Conservation (phyloP, 2,888 invertebrate genomes). For the Pollenia labialis region DNA sequence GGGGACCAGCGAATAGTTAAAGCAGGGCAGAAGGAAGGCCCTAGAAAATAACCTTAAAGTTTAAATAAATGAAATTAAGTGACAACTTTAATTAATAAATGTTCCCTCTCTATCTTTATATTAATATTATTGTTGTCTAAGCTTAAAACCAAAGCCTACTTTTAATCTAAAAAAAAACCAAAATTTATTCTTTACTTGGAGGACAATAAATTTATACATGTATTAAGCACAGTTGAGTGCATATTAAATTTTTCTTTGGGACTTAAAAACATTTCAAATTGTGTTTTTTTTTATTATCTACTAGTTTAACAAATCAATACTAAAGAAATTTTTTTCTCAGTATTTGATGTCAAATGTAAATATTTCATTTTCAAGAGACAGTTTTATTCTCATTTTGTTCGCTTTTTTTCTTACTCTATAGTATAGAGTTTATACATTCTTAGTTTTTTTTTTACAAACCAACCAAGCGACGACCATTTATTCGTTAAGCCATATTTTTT, state of each 20-base stretch:
- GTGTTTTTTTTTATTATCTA: neutral
- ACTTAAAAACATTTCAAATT: neutral
- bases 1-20: neutral
- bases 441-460: neutral
- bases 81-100: slow-evolving; percentile 4
- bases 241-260: slow-evolving; percentile 6
- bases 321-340: neutral
- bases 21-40: slow-evolving; percentile 10
- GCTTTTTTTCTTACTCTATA: neutral
- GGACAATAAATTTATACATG: neutral
- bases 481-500: neutral
- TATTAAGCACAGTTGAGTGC: neutral
- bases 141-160: neutral
- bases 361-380: slow-evolving; percentile 36
- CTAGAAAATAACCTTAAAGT: slow-evolving; percentile 11
- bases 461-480: neutral
- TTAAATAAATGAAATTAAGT: slow-evolving; percentile 16
- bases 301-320: slow-evolving; percentile 19
- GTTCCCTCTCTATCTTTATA: neutral
- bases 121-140: neutral
- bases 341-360: slow-evolving; percentile 3
- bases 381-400: neutral
- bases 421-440: neutral
- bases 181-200: slow-evolving; percentile 10
- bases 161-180: neutral